Conservation (phyloP, 2,888 invertebrate genomes). For the Orthonychiurus folsomi region DNA sequence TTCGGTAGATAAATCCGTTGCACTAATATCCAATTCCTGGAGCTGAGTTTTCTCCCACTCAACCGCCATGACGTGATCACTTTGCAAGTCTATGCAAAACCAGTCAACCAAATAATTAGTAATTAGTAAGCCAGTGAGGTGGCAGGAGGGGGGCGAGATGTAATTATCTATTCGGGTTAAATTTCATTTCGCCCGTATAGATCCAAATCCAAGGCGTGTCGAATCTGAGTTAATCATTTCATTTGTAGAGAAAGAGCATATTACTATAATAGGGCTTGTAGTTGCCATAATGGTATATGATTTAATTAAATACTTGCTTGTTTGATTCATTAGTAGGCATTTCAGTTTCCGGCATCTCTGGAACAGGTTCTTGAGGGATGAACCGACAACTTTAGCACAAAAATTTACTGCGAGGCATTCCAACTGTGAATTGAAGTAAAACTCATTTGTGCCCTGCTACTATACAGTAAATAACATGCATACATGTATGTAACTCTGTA, state of each 20-base stretch:
- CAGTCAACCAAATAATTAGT: not conserved
- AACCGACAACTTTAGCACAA: slow-evolving; percentile 92
- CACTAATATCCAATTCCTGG: slow-evolving; percentile 92
- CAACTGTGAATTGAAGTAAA: slow-evolving; percentile 59
- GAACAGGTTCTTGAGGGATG: slow-evolving; percentile 86
- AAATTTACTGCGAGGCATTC: slow-evolving; percentile 96
- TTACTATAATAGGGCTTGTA: no score
- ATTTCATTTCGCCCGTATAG: not conserved
- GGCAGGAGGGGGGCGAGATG: no score
- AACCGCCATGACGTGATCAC: slow-evolving; percentile 86
- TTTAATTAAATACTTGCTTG: slow-evolving; percentile 75
- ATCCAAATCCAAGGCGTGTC: no score
- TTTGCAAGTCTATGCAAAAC: slow-evolving; percentile 62
- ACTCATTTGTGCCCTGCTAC: slow-evolving; percentile 8
- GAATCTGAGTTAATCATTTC: no score
- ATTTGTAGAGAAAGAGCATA: no score
- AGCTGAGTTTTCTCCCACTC: slow-evolving; percentile 96
- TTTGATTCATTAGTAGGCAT: slow-evolving; percentile 92
- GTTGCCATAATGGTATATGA: no score
- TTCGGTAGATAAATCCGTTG: slow-evolving; percentile 89
- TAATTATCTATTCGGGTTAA: not conserved
- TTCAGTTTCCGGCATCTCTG: slow-evolving; percentile 84
- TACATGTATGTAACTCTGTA: no score
- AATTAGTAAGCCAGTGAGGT: not conserved
- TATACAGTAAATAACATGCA: no score